Percentiles rank a stretch among this genome's conserved stretches.
Evolutionary conservation across 2,888 invertebrate species (phyloP).

Genomic region (Xestia ashworthii): DNA sequence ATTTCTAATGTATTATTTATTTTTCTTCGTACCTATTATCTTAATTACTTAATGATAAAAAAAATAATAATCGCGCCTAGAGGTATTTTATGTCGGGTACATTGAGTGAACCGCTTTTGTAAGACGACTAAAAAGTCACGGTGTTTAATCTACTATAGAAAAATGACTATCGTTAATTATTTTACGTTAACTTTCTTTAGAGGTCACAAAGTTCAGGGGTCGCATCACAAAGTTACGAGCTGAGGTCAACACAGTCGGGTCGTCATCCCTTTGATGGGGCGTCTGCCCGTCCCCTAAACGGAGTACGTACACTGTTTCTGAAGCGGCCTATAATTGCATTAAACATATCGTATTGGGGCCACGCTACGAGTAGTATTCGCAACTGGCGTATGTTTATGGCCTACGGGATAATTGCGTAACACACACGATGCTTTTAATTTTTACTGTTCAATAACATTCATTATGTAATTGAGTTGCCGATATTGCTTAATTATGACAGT

Average conservation of each 20-base stretch:
- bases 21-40: no score
- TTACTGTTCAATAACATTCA: not conserved
- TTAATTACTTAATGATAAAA: no score
- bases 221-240: conserved; percentile 63
- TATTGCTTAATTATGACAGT: not conserved
- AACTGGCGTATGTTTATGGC: not conserved
- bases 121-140: no score
- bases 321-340: conserved; percentile 59
- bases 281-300: conserved; percentile 26
- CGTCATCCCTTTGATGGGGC: conserved; percentile 53
- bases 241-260: conserved; percentile 59
- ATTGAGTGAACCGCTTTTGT: no score
- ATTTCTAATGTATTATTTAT: no score
- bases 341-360: conserved; percentile 50
- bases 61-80: no score
- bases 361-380: conserved; percentile 21
- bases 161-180: not conserved
- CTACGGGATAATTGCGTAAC: not conserved
- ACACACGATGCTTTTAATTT: not conserved
- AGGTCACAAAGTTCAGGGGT: conserved; percentile 62
- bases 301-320: conserved; percentile 38
- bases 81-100: no score
- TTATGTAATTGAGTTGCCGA: not conserved
- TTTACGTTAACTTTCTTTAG: conserved; percentile 9
- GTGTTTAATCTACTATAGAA: no score